A percentile compares a stretch with the other conserved stretches of the same genome.
These are phyloP conservation scores for Microtus richardsoni DNA, from an alignment of 2,113 vertebrate genomes.

Conservation along the genomic window DNA sequence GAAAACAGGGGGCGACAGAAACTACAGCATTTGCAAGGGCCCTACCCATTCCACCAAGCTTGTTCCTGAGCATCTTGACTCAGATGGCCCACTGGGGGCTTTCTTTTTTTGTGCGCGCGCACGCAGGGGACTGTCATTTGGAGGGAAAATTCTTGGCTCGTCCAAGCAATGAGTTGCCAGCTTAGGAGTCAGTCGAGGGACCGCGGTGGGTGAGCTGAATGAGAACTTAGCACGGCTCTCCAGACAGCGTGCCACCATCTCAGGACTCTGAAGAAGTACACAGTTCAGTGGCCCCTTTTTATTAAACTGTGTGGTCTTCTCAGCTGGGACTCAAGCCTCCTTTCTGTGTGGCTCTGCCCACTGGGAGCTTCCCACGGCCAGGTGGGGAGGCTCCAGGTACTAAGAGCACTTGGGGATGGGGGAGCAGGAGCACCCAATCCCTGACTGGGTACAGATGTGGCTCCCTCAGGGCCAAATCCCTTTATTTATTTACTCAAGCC, in stretches of 20 bases:
- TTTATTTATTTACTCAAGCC: slow-evolving; percentile 59
- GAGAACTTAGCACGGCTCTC: too few relatives aligned
- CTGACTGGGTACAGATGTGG: neutral
- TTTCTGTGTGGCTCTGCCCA: neutral
- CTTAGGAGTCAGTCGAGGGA: neutral
- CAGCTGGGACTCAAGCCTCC: neutral
- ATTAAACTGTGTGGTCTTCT: neutral
- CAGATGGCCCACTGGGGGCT: neutral
- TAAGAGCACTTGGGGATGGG: neutral
- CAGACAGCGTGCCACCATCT: neutral
- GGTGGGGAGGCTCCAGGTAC: neutral
- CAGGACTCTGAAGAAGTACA: neutral
- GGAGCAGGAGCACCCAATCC: neutral
- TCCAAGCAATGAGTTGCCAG: neutral
- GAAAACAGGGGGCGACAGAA: neutral
- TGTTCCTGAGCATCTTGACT: neutral
- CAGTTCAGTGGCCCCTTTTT: neutral
- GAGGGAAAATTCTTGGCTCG: neutral
- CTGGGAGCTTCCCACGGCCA: neutral
- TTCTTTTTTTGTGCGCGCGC: neutral
- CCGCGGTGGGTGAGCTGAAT: neutral
- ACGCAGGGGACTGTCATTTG: neutral
- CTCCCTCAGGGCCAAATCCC: neutral
- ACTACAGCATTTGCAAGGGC: neutral
- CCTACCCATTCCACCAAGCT: neutral